Percentiles rank a stretch among this genome's conserved stretches.
These are phyloP conservation scores for Drepanosiphum platanoidis DNA, from an alignment of 2,888 invertebrate species.

Conservation along the genomic window DNA sequence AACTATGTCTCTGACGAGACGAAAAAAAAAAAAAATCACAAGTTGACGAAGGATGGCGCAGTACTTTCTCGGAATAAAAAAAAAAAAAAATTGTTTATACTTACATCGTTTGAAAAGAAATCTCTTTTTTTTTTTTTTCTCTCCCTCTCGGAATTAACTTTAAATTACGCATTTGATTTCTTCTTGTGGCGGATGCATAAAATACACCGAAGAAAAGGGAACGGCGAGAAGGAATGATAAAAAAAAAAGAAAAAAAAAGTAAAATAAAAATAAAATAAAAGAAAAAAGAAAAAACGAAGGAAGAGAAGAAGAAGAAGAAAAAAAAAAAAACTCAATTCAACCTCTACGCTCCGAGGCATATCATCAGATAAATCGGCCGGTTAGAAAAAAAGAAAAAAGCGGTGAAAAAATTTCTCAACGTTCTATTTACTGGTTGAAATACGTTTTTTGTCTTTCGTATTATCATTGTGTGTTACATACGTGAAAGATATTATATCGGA, in stretches of 20 bases:
- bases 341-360: constrained; percentile 61
- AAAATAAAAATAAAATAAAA: too few relatives aligned
- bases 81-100: constrained; percentile 12
- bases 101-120: constrained; percentile 33
- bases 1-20: not conserved
- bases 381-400: constrained; percentile 24
- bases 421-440: constrained; percentile 56
- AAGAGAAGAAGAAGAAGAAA: not conserved
- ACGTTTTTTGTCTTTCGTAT: constrained; percentile 51
- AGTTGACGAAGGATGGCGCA: not conserved
- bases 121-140: constrained; percentile 21
- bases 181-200: constrained; percentile 43
- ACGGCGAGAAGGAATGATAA: constrained; percentile 38
- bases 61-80: constrained; percentile 31
- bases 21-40: constrained; percentile 22
- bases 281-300: not conserved
- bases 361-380: constrained; percentile 57
- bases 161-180: constrained; percentile 53
- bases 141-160: constrained; percentile 43
- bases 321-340: constrained; percentile 41
- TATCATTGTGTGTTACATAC: constrained; percentile 57
- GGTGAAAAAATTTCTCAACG: constrained; percentile 41
- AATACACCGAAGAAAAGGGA: constrained; percentile 48
- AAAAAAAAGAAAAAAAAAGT: constrained; percentile 13
- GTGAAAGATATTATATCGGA: constrained; percentile 42